Percentiles rank a stretch among this genome's conserved stretches.
phyloP scores from a whole-genome alignment of 2,113 vertebrate genomes.

The Vombatus ursinus region DNA sequence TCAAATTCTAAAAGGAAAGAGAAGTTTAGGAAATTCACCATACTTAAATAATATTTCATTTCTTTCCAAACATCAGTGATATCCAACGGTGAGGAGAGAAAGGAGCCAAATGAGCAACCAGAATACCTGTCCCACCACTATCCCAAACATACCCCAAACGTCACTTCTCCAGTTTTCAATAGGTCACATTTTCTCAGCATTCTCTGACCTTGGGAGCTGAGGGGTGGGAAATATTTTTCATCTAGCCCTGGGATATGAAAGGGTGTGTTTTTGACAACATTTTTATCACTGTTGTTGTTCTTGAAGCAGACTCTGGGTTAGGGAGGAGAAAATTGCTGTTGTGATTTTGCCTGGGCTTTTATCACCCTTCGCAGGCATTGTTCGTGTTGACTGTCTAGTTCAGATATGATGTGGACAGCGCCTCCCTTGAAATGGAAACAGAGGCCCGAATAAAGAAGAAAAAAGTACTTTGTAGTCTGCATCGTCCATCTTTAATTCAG shows the following conservation, averaged over 20 bases:
- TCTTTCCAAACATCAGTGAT: neutral
- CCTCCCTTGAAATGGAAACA: constrained; percentile 86
- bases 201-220: neutral
- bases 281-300: constrained; percentile 2
- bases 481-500: constrained; percentile 94
- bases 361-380: constrained; percentile 73
- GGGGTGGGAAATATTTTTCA: neutral
- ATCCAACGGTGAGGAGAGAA: neutral
- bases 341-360: constrained; percentile 67
- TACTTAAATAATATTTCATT: neutral
- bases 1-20: neutral
- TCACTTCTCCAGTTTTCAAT: constrained; percentile 10
- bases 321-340: constrained; percentile 67
- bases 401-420: constrained; percentile 82
- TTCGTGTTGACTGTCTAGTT: constrained; percentile 75
- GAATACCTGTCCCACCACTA: neutral
- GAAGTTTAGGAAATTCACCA: neutral
- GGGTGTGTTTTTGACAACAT: neutral
- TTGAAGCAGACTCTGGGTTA: neutral
- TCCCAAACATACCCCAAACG: neutral
- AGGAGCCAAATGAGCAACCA: neutral
- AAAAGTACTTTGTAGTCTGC: constrained; percentile 93
- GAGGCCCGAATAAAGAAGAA: constrained; percentile 83
- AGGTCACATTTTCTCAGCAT: constrained; percentile 6
- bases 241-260: neutral